These are phyloP conservation scores for Dexiosoma caninum DNA, from an alignment of 2,888 invertebrate species.

Conservation along the genomic window DNA sequence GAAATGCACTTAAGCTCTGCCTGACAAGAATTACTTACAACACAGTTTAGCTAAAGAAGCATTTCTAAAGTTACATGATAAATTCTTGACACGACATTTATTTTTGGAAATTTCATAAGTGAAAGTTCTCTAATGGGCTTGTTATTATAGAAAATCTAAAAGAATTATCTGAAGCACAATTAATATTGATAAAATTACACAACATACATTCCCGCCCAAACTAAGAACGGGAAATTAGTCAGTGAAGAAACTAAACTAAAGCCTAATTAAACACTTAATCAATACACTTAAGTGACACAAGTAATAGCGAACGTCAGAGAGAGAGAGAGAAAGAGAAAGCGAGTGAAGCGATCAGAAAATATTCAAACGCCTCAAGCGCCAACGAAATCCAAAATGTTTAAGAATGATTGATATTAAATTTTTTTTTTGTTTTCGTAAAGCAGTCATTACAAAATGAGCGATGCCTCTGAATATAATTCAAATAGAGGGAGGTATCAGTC, in stretches of 20 bases:
- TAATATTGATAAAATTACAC: conserved; percentile 10
- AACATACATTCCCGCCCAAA: neutral
- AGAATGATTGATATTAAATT: too few relatives aligned
- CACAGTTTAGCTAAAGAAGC: neutral
- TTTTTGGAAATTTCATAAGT: conserved; percentile 31
- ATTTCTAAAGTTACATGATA: conserved; percentile 12
- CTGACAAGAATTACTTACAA: conserved; percentile 10
- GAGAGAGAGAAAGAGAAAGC: too few relatives aligned
- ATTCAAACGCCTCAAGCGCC: conserved; percentile 24
- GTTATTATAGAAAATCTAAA: neutral
- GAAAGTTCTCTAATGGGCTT: conserved; percentile 24
- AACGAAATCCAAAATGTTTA: neutral
- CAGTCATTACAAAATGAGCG: too few relatives aligned
- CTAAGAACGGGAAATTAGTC: neutral
- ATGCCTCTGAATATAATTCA: too few relatives aligned
- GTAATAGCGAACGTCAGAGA: neutral
- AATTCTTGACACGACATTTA: neutral
- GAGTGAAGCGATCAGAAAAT: neutral
- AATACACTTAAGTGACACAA: conserved; percentile 48
- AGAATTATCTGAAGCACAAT: neutral
- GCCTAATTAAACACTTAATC: neutral
- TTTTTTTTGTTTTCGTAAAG: too few relatives aligned
- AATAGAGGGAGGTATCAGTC: too few relatives aligned
- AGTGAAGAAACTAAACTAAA: neutral
- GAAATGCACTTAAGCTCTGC: neutral